Evolutionary conservation across 2,113 vertebrate species (phyloP), one percentile per base, ranked within the genome.

Genomic region (Pseudolaguvia tuberculata): DNA sequence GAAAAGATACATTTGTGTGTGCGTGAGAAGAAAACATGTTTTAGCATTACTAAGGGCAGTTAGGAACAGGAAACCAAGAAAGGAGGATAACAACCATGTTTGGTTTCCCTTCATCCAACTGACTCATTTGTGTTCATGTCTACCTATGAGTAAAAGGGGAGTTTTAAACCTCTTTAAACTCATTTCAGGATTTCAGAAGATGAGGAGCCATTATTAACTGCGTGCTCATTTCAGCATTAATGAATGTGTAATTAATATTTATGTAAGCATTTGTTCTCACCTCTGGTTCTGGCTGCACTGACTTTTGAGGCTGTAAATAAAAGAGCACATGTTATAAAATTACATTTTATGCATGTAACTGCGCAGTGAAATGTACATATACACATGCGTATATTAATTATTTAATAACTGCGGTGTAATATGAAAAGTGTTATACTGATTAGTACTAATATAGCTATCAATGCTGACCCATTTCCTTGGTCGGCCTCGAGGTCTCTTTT

Each of bases 401-500:
- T 62, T 21, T 62, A n/a, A 59, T 23, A 59, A 35, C 4, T 10
- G 7, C 2, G 25, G 8, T 59, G 3, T 29, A 66, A 11, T 65
- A 25, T 15, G 23, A 4, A 18, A 27, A 27, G 15, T 18, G 23
- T 25, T 17, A 42, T 65, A 47, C n/a, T 39, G 1, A 61, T 20
- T 39, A 12, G 15, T 3, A 13, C 18, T 62, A 62, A 5, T 62
- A 62, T 21, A 11, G 23, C 2, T 29, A 67, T n/a, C 29, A 67
- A 72, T 76, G 87, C 94, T 87, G 91, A 98, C 97, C 97, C 97
- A 99, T 95, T 99, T 99, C 87, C 97, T 95, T 63, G 97, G 97
- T 87, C 97, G 92, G 76, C 97, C 97, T 87, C 96, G 93, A 81
- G 95, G 96, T 88, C 97, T 93, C 86, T 93, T 93, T 91, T 96